Evolutionary conservation across 92 coral and sea anemone genomes (phyloP).

Genomic region (Chrysogorgia sp.): DNA sequence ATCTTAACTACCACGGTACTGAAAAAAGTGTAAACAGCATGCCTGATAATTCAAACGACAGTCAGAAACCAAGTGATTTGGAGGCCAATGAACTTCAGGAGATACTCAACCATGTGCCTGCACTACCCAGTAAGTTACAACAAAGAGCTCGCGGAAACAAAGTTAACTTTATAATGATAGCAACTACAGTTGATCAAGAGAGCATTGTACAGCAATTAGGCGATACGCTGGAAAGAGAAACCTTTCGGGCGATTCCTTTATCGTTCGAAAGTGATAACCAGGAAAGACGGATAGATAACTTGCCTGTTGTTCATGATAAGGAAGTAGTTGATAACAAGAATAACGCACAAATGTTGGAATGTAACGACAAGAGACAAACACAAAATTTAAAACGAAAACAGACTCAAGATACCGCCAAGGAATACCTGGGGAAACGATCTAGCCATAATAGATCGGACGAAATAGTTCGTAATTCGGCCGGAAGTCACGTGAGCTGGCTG

Average conservation of each 20-base stretch:
- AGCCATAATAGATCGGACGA: too few relatives aligned
- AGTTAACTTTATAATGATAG: constrained; percentile 31
- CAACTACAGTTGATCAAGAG: constrained; percentile 16
- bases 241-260: constrained; percentile 16
- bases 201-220: constrained; percentile 3
- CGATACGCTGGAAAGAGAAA: not conserved
- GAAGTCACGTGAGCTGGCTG: too few relatives aligned
- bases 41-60: not conserved
- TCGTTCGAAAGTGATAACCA: not conserved
- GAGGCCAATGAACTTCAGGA: constrained; percentile 13
- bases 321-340: too few relatives aligned
- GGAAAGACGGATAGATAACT: not conserved
- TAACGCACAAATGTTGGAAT: too few relatives aligned
- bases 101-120: constrained; percentile 19
- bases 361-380: too few relatives aligned
- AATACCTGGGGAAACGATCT: too few relatives aligned
- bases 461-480: too few relatives aligned
- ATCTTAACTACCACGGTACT: constrained; percentile 23
- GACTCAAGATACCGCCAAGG: too few relatives aligned
- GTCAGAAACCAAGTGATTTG: not conserved
- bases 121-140: not conserved
- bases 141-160: not conserved
- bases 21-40: not conserved
- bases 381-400: too few relatives aligned
- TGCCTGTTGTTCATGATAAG: too few relatives aligned